Evolutionary conservation across 2,797 vertebrate species (phyloP).

Genomic region (Cottoperca gobio): DNA sequence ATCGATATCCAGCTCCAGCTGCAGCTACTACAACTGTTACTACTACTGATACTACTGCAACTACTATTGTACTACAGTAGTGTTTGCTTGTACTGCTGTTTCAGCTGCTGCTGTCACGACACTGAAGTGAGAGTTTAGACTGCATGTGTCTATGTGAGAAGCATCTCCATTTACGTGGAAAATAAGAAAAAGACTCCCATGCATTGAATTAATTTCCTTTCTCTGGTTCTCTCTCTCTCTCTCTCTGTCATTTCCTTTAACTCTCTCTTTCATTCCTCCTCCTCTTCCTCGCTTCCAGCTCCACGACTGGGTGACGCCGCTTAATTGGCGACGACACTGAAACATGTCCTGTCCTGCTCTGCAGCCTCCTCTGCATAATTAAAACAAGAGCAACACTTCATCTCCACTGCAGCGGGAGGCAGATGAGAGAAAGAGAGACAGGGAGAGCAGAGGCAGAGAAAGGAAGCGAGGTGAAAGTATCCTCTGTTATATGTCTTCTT

Average conservation of each 20-base stretch:
- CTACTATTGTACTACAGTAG: background rate
- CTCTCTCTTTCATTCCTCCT: constrained; percentile 38
- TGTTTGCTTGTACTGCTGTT: background rate
- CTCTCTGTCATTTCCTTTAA: constrained; percentile 47
- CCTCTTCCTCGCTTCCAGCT: constrained; percentile 44
- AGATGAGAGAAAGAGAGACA: constrained; percentile 45
- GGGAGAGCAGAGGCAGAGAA: constrained; percentile 7
- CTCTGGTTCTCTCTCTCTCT: no score
- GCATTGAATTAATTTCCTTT: constrained; percentile 38
- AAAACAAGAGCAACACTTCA: constrained; percentile 78
- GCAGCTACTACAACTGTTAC: background rate
- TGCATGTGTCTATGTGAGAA: constrained; percentile 11
- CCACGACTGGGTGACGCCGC: constrained; percentile 70
- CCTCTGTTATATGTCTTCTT: constrained; percentile 37
- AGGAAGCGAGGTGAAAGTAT: constrained; percentile 27
- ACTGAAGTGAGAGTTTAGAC: constrained; percentile 11
- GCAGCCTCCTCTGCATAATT: constrained; percentile 77
- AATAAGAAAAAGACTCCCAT: constrained; percentile 42
- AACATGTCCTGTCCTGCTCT: constrained; percentile 81
- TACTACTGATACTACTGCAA: background rate
- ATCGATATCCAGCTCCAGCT: background rate
- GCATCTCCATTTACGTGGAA: constrained; percentile 48
- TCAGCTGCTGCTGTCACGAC: constrained; percentile 2
- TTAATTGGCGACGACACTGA: constrained; percentile 82
- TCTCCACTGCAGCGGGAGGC: constrained; percentile 61